These are phyloP conservation scores for Antheraea yamamai DNA, from an alignment of 2,888 invertebrate species.

Conservation along the genomic window DNA sequence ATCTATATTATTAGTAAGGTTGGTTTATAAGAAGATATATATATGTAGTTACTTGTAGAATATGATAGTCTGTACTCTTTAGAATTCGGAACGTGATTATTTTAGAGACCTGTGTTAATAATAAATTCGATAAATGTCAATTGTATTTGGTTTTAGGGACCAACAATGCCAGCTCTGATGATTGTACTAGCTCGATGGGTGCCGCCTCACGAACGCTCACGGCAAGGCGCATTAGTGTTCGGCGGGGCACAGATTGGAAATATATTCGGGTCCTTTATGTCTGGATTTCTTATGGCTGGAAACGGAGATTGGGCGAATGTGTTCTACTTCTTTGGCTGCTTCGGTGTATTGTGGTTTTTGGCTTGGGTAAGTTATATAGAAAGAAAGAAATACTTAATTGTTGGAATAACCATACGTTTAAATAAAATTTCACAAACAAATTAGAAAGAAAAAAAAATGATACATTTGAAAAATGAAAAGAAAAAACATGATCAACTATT, in stretches of 20 bases:
- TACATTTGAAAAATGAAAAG: no score
- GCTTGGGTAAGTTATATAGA: conserved; percentile 65
- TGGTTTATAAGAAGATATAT: no score
- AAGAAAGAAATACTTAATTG: no score
- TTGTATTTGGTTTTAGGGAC: conserved; percentile 80
- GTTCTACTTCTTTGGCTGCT: conserved; percentile 83
- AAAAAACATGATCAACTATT: no score
- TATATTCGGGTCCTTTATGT: conserved; percentile 81
- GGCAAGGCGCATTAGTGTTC: conserved; percentile 82
- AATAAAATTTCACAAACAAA: no score
- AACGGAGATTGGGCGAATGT: conserved; percentile 81
- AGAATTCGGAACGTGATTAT: neutral
- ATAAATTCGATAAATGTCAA: neutral
- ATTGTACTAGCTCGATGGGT: conserved; percentile 84
- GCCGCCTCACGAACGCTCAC: conserved; percentile 82
- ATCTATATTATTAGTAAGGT: no score
- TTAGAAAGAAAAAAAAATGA: no score
- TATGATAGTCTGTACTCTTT: neutral
- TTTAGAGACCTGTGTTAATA: neutral
- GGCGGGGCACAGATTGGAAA: conserved; percentile 83
- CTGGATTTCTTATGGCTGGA: conserved; percentile 78
- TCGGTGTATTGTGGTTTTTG: conserved; percentile 82
- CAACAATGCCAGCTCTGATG: conserved; percentile 88
- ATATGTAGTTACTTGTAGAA: neutral
- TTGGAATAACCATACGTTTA: no score